These are phyloP conservation scores for Python bivittatus DNA, from an alignment of 2,113 vertebrate species.

Conservation along the genomic window DNA sequence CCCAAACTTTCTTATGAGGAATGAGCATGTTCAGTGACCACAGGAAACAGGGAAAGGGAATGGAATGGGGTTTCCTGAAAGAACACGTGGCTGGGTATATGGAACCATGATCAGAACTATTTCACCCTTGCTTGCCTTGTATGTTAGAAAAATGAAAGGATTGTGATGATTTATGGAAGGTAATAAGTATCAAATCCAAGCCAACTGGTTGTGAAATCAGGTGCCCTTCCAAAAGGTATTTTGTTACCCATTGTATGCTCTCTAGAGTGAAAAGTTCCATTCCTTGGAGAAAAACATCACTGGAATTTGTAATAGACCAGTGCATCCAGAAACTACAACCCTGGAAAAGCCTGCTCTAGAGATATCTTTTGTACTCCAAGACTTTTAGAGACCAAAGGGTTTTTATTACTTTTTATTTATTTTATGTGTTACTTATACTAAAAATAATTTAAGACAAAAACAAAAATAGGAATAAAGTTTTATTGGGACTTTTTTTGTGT, in stretches of 20 bases:
- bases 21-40: background rate
- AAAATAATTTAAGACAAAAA: background rate
- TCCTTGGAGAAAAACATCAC: background rate
- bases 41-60: background rate
- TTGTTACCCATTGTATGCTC: background rate
- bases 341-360: background rate
- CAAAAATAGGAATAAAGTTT: background rate
- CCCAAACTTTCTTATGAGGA: background rate
- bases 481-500: background rate
- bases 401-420: background rate
- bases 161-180: background rate
- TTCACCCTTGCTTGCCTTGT: background rate
- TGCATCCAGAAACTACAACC: background rate
- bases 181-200: background rate
- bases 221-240: background rate
- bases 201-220: background rate
- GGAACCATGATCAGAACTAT: background rate
- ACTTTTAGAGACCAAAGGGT: background rate
- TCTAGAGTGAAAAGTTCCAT: background rate
- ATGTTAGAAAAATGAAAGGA: background rate
- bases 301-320: background rate
- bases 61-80: background rate
- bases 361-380: background rate
- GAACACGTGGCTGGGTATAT: background rate
- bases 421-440: background rate